These are phyloP conservation scores for Dromaius novaehollandiae DNA, from an alignment of 2,113 vertebrate species.

Conservation along the genomic window DNA sequence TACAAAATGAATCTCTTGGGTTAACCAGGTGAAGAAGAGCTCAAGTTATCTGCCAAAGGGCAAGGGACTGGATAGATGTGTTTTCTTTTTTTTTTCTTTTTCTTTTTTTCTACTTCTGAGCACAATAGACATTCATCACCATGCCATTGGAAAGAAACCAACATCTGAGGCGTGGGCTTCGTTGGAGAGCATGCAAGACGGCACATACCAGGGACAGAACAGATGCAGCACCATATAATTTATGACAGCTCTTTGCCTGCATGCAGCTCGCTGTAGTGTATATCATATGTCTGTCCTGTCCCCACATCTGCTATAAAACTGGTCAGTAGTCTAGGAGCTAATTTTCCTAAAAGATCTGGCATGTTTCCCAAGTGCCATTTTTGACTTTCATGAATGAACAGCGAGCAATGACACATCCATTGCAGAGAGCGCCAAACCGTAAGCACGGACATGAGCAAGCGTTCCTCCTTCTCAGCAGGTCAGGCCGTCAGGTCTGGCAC, in stretches of 20 bases:
- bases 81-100: neutral
- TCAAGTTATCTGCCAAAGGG: constrained; percentile 6
- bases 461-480: too few species aligned
- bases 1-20: neutral
- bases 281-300: neutral
- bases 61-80: neutral
- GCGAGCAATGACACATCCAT: neutral
- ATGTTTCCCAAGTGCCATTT: neutral
- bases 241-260: neutral
- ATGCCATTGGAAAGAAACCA: neutral
- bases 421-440: neutral
- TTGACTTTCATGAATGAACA: neutral
- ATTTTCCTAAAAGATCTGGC: neutral
- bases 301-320: neutral
- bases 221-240: neutral
- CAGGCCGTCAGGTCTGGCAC: neutral
- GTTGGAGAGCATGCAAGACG: neutral
- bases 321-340: neutral
- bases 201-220: neutral
- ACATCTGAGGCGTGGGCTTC: neutral
- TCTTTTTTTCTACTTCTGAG: neutral
- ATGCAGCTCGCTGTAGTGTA: neutral
- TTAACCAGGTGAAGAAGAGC: constrained; percentile 17
- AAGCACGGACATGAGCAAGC: neutral
- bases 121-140: neutral